Base-by-base conservation (phyloP, 2,888 invertebrate species). In the Ormyrus thymus region DNA sequence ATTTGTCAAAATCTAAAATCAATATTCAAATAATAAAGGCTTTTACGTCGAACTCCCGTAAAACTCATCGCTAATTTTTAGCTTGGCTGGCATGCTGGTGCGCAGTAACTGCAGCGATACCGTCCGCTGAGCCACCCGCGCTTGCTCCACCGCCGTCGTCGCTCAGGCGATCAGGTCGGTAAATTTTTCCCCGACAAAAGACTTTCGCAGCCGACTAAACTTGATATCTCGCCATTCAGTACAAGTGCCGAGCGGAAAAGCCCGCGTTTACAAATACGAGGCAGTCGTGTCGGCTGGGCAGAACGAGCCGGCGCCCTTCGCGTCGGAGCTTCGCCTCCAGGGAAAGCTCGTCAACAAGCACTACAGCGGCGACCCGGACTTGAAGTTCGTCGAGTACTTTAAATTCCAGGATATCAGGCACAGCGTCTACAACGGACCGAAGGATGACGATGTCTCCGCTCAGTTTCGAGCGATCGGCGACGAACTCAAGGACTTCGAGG, bases 221-320 rank as follows among this genome's bases (percentile, higher is more conserved):
- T 29, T 29, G 3, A 29, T 29, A 29, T 29, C 29, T 29, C 29
- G 0, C 4, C 29, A 3, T 29, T 29, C 46, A 68, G 53, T 51
- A 51, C n/a, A 59, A 4, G 13, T 61, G 5, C 43, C 51, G 0
- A 29, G 66, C 15, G 71, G 50, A 51, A 71, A 71, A 45, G 59
- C 51, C 7, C 13, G 89, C 29, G 83, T 88, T 61, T 91, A 90
- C 84, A 85, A 88, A 53, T 91, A 91, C 81, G 83, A 86, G 69
- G 90, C 88, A n/a, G 84, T 87, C 66, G 86, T 90, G 45, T 89
- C 87, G 78, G 86, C 89, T n/a, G 90, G 89, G 8, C 86, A 87
- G 15, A 82, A 88, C 45, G 82, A 88, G 6, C 90, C 91, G 7
- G 81, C 79, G 29, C 78, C 85, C 0, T 89, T 84, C 70, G 87